Evolutionary conservation across 2,888 invertebrate species (phyloP).

Genomic region (Phalera bucephala): DNA sequence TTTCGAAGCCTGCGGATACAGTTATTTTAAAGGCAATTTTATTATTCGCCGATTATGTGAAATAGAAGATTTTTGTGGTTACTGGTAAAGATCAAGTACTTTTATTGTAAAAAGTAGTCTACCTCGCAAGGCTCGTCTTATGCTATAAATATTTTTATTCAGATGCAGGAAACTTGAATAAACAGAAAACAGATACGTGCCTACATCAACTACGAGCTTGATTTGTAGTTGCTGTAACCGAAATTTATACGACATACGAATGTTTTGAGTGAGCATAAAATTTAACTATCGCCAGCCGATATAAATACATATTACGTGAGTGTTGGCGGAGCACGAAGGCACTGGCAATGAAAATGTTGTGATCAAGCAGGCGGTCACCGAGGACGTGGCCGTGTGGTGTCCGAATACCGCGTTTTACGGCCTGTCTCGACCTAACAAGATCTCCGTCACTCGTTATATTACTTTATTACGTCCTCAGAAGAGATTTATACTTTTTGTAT

Average conservation of each 20-base stretch:
- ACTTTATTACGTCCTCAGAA: slow-evolving; percentile 68
- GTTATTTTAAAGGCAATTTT: too few species aligned
- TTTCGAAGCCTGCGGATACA: too few species aligned
- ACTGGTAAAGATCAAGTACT: too few species aligned
- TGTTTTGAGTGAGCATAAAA: slow-evolving; percentile 17
- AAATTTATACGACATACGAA: slow-evolving; percentile 3
- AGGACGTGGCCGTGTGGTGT: neutral
- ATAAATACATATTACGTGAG: slow-evolving; percentile 25
- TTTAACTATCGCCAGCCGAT: slow-evolving; percentile 25
- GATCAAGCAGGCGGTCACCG: neutral
- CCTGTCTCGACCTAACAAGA: slow-evolving; percentile 57
- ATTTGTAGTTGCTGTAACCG: neutral
- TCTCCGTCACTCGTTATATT: slow-evolving; percentile 59
- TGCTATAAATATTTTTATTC: too few species aligned
- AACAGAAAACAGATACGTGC: too few species aligned
- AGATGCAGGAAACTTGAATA: too few species aligned
- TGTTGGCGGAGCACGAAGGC: slow-evolving; percentile 6
- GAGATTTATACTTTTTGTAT: slow-evolving; percentile 63
- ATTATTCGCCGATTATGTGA: too few species aligned
- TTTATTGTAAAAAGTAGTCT: too few species aligned
- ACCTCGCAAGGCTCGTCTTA: too few species aligned
- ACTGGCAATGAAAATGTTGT: slow-evolving; percentile 4
- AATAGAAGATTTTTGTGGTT: too few species aligned
- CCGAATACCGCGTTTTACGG: slow-evolving; percentile 38
- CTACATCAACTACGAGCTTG: neutral